Evolutionary conservation across 1,140 invertebrate species (phyloP), one percentile per base, ranked within the genome.

Genomic region (Adelges cooleyi): DNA sequence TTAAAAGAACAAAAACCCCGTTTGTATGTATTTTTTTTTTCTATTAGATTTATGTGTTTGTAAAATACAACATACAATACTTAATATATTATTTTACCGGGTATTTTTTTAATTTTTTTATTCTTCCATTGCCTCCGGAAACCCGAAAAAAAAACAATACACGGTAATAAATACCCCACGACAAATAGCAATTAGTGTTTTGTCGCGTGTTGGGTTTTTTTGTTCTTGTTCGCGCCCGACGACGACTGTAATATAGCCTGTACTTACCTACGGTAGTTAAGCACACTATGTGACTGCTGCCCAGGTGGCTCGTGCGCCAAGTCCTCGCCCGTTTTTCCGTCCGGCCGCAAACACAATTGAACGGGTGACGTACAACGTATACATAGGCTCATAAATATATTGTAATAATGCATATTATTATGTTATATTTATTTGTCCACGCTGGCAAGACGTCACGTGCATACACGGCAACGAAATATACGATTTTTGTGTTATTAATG

Each of bases 11-110:
- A 10, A 33, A 18, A 33, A 33, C 25, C 25, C 11, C 25, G 17
- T 2, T 17, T 11, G n/a, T 18, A 18, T 53, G 27, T 17, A n/a
- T n/a, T n/a, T 33, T 5, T 33, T 25, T 20, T 54, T 54, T 25
- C 20, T 33, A 33, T 54, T 54, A 54, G 53, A 56, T 56, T 56
- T 56, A 56, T 56, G 53, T 11, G 53, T 56, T 54, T 38, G 51
- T 38, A 52, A 33, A 18, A n/a, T n/a, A n/a, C n/a, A n/a, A n/a
- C n/a, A n/a, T n/a, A n/a, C n/a, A n/a, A n/a, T n/a, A n/a, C n/a
- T n/a, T 33, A 33, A 33, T 33, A 33, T 33, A 33, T 33, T 33
- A 38, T 36, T 52, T 54, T 36, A 33, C 5, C 29, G 29, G 29
- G 29, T 33, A 33, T 5, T 5, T 33, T 33, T 33, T n/a, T n/a